These are phyloP conservation scores for Leptonema lineaticorne DNA, from an alignment of 1,140 invertebrate species.

Conservation along the genomic window DNA sequence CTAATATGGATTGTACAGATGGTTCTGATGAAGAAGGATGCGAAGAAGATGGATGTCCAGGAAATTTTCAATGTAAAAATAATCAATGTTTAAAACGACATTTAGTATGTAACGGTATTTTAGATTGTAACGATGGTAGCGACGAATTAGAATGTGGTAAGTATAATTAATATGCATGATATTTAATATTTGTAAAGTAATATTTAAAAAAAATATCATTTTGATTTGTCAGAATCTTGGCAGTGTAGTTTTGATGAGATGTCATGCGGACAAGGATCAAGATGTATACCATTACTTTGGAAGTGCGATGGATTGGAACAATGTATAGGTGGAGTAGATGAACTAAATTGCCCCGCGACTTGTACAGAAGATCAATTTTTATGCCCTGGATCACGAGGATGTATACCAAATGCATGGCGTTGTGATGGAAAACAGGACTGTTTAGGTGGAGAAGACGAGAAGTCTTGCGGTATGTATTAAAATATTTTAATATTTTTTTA, in stretches of 20 bases:
- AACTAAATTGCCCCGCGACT: constrained; percentile 59
- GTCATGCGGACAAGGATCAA: constrained; percentile 51
- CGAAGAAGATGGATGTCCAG: constrained; percentile 57
- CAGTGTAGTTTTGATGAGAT: constrained; percentile 62
- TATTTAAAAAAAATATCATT: neutral
- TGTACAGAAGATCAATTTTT: constrained; percentile 61
- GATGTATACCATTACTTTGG: constrained; percentile 62
- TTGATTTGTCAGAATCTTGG: constrained; percentile 51
- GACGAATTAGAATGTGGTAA: constrained; percentile 69
- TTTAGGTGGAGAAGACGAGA: constrained; percentile 61
- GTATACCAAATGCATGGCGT: constrained; percentile 57
- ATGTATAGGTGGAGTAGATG: constrained; percentile 66
- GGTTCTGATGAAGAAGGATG: constrained; percentile 66
- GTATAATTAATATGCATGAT: constrained; percentile 35
- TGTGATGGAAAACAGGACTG: constrained; percentile 86
- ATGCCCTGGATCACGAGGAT: constrained; percentile 64
- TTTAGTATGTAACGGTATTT: constrained; percentile 73
- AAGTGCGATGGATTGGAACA: constrained; percentile 69
- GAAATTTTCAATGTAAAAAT: constrained; percentile 66
- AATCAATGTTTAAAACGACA: constrained; percentile 71
- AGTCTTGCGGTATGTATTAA: constrained; percentile 42
- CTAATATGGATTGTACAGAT: constrained; percentile 64
- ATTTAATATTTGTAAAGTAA: neutral
- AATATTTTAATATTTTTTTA: neutral
- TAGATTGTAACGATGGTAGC: constrained; percentile 68